Evolutionary conservation across 2,113 vertebrate genomes (phyloP), one percentile per base, ranked within the genome.

Genomic region (Marmota flaviventris): DNA sequence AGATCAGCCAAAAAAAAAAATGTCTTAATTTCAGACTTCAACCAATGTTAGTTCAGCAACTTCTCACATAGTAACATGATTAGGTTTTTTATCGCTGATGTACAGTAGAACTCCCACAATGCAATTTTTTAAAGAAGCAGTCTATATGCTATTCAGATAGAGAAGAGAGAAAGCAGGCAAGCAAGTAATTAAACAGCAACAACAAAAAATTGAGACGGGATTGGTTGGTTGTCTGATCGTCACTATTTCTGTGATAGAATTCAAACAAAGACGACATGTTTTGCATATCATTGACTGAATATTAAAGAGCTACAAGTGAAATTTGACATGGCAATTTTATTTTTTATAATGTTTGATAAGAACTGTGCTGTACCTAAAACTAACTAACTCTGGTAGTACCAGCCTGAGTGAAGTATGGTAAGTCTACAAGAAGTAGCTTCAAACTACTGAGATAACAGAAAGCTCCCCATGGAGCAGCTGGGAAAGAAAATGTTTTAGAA

Each of bases 11-110:
- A n/a, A 61, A 53, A 72, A 32, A 34, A 27, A 73, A 16, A 12
- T 4, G 12, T 5, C 7, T 81, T 94, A 76, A 79, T 39, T 83
- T 89, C 61, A 82, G 9, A 58, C n/a, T 75, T 96, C 94, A 86
- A 85, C 7, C 1, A 86, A 17, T 42, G 32, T 84, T 65, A 56
- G 34, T 29, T 13, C 29, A 77, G 6, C 2, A 97, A 84, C 24
- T 89, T 83, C 48, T 82, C 48, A 87, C 7, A 79, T 1, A 70
- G 37, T 70, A 48, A 87, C 56, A 81, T 20, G 39, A 75, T 48
- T 97, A 84, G 67, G 37, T 51, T 90, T 93, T 89, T 63, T 18
- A 45, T 87, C 16, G 4, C 6, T 4, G n/a, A 29, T 9, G 27
- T 92, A 10, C 45, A 84, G 1, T 51, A 29, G 70, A 89, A 87